Base-by-base conservation (phyloP, 2,113 vertebrate species). In the Cyprinodon tularosa region DNA sequence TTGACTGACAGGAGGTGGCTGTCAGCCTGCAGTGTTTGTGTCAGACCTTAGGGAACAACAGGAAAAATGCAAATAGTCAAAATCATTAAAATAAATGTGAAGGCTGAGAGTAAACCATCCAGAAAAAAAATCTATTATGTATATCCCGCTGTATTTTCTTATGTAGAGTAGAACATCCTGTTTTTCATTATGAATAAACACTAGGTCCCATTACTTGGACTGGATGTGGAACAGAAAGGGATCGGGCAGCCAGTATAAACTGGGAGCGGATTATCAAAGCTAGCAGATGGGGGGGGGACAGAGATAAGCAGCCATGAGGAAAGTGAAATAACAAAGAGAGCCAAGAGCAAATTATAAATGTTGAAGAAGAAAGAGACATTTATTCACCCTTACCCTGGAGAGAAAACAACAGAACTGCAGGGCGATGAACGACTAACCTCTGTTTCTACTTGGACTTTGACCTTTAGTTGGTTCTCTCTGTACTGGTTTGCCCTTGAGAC, bases 391-490 rank as follows among this genome's bases (percentile, higher is more conserved):
- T 22, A 36, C n/a, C 70, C 61, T 61, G 37, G 47, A 2, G 71
- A 20, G 53, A 44, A 50, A 37, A 29, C 29, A n/a, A 48, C 4
- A 53, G 29, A 50, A 65, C 44, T 62, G 36, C 0, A 14, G 22
- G 13, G 79, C 9, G 42, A 80, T 64, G 70, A 75, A 40, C 3
- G 37, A 90, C 95, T 94, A 71, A 98, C 97, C 96, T 99, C 97
- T 0, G 96, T 98, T 92, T 99, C 97, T 64, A 98, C 97, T 93
- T 99, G 97, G 86, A 98, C 96, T 92, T 97, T 98, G 68, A 99
- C 94, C 69, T 96, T 96, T 76, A 99, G 93, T 84, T 98, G 97
- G 68, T 96, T 96, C 85, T 98, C 97, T 88, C 97, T 96, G 88
- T 97, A 97, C 44, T 96, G 96, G 93, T 98, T 98, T 80, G 97